Evolutionary conservation across 2,797 vertebrate genomes (phyloP), one percentile per base, ranked within the genome.

Genomic region (Serranus cabrilla): DNA sequence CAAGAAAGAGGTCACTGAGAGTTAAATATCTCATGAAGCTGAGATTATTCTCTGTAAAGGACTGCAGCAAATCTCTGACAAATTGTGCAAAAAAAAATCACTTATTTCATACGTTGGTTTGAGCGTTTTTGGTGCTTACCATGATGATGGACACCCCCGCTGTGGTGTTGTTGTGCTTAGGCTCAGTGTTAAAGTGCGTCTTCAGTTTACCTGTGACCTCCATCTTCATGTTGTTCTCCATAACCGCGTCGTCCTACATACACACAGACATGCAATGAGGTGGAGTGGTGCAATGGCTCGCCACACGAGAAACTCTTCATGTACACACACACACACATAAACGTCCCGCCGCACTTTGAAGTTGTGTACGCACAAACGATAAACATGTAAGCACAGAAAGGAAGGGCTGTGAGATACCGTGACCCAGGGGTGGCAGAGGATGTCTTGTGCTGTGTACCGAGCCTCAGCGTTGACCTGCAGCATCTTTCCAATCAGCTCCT

Each of bases 161-260:
- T 9, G 94, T 91, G 76, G 96, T 97, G 94, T 89, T 95, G 94
- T 84, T 96, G 92, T 96, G 96, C 91, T 97, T 98, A 78, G 96
- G 95, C 45, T 93, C 89, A 17, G 96, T 94, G 90, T 96, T 96
- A 94, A 99, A 99, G 95, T 99, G 98, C 92, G 96, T 97, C 92
- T 96, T 97, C 85, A 98, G 96, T 97, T 98, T 98, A 95, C 97
- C 97, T 93, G 97, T 97, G 80, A 99, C 97, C 92, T 98, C 97
- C 76, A 93, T 95, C 90, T 97, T 96, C 97, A 99, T 98, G 91
- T 98, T 97, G 92, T 97, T 97, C 90, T 96, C 96, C 86, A 94
- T 91, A 81, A 95, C 93, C 37, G 92, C 89, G 37, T 98, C 97
- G 25, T 98, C 97, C 97, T 99, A 63, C 12, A 14, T 5, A 71